These are phyloP conservation scores for Sminthurides bifidus DNA, from an alignment of 1,140 invertebrate genomes.

Conservation along the genomic window DNA sequence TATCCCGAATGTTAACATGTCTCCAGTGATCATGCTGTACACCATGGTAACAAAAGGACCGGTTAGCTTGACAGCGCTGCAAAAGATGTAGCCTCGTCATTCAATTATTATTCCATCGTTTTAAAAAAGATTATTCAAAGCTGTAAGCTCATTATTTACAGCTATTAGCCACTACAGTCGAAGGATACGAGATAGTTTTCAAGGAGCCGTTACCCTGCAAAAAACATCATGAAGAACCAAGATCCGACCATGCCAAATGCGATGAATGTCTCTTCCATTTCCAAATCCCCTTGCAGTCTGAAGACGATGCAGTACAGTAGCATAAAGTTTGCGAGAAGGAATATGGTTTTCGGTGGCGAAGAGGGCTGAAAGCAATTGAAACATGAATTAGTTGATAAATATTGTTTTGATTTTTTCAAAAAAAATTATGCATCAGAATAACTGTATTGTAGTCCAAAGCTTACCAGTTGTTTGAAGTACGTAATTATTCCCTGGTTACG, in stretches of 20 bases:
- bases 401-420: neutral
- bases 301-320: constrained; percentile 85
- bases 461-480: constrained; percentile 85
- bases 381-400: constrained; percentile 4
- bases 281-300: constrained; percentile 56
- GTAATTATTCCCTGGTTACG: constrained; percentile 80
- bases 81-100: constrained; percentile 23
- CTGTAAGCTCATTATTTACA: too few relatives aligned
- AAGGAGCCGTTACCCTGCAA: constrained; percentile 67
- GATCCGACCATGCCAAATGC: constrained; percentile 83
- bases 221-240: constrained; percentile 97
- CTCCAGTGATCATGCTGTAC: constrained; percentile 93
- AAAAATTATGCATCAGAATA: neutral
- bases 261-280: constrained; percentile 80
- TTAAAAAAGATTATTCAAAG: constrained; percentile 15
- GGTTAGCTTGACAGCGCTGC: constrained; percentile 77
- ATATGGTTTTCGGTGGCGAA: constrained; percentile 88
- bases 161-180: too few relatives aligned
- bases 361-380: constrained; percentile 53
- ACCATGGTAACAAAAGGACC: constrained; percentile 98
- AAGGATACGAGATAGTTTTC: neutral
- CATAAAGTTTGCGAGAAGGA: constrained; percentile 82
- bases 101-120: constrained; percentile 7
- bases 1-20: constrained; percentile 94
- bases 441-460: constrained; percentile 25